Percentiles rank a stretch among this genome's conserved stretches.
Evolutionary conservation across 2,113 vertebrate genomes (phyloP).

Genomic region (Rana temporaria): DNA sequence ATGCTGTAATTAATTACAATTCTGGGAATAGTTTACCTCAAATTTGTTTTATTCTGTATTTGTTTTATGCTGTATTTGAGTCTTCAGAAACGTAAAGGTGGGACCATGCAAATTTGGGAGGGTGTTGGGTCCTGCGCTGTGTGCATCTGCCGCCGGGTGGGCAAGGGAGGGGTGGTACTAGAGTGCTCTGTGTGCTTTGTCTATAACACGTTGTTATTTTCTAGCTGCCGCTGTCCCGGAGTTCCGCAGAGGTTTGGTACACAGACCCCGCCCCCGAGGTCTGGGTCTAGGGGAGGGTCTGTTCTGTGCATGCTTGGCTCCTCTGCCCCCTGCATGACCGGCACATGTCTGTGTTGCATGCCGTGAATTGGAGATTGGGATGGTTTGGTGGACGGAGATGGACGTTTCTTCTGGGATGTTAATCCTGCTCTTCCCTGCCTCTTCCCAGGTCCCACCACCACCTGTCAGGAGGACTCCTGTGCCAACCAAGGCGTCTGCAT

Average conservation of each 20-base stretch:
- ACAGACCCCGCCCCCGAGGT: too few species aligned
- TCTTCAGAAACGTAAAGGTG: too few species aligned
- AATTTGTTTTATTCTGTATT: too few species aligned
- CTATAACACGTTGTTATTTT: neutral
- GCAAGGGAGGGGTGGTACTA: too few species aligned
- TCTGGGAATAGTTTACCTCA: too few species aligned
- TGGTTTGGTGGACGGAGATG: constrained; percentile 50
- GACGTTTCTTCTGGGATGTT: constrained; percentile 7
- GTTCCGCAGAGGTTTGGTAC: neutral
- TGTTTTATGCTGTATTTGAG: too few species aligned
- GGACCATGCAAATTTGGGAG: too few species aligned
- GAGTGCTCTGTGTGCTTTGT: neutral
- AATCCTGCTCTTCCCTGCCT: constrained; percentile 3
- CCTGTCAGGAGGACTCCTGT: constrained; percentile 97
- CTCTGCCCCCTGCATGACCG: constrained; percentile 35
- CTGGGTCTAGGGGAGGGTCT: neutral
- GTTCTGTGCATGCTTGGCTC: constrained; percentile 12
- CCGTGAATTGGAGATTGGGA: neutral
- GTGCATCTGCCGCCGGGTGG: too few species aligned
- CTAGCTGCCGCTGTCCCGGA: neutral
- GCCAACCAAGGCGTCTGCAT: constrained; percentile 96
- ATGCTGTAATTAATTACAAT: too few species aligned
- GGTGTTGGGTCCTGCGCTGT: too few species aligned
- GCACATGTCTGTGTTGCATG: constrained; percentile 35
- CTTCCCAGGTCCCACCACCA: constrained; percentile 87